These are phyloP conservation scores for Pyrrhosoma nymphula DNA, from an alignment of 2,888 invertebrate species.

Conservation along the genomic window DNA sequence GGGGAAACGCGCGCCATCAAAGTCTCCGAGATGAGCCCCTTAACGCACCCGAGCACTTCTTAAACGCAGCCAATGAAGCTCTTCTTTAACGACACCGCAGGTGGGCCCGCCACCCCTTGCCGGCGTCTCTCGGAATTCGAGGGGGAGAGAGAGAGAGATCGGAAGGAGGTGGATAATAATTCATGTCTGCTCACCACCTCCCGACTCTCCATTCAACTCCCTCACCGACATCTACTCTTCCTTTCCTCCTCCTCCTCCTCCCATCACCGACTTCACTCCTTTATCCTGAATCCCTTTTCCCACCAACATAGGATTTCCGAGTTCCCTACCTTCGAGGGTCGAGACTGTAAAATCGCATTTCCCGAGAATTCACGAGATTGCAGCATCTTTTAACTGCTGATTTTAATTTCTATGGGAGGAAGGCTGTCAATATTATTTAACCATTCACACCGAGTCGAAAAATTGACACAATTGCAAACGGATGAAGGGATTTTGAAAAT, in stretches of 20 bases:
- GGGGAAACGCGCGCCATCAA: conserved; percentile 10
- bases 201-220: neutral
- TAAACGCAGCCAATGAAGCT: conserved; percentile 20
- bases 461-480: too few species aligned
- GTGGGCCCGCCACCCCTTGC: neutral
- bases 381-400: too few species aligned
- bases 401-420: too few species aligned
- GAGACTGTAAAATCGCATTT: too few species aligned
- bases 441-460: too few species aligned
- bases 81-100: conserved; percentile 39
- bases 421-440: too few species aligned
- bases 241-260: neutral
- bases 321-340: too few species aligned
- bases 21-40: conserved; percentile 48
- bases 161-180: neutral
- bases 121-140: neutral
- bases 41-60: neutral
- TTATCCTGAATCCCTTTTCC: too few species aligned
- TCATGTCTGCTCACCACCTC: neutral
- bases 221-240: neutral
- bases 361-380: too few species aligned
- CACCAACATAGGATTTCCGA: too few species aligned
- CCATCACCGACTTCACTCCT: neutral
- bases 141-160: neutral
- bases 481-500: too few species aligned